Percentiles rank a stretch among this genome's conserved stretches.
Evolutionary conservation across 2,113 vertebrate species (phyloP).

Genomic region (Chloropsis cyanopogon): DNA sequence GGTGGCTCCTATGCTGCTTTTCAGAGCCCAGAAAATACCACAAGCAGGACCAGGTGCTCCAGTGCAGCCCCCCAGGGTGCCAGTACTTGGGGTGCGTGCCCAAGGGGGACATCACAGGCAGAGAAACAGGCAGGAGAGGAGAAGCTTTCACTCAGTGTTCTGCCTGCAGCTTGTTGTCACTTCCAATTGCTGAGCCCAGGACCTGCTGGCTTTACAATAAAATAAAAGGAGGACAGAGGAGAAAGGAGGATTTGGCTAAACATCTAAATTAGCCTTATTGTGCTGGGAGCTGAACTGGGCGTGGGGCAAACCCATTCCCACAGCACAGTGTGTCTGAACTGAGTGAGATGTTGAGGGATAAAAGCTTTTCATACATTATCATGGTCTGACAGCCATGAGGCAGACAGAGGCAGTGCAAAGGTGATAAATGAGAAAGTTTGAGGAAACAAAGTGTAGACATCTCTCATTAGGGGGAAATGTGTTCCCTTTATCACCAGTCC

Average conservation of each 20-base stretch:
- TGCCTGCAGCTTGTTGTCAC: neutral
- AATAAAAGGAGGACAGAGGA: neutral
- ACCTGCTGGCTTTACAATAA: neutral
- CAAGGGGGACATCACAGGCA: neutral
- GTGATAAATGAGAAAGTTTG: slow-evolving; percentile 55
- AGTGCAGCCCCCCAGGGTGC: neutral
- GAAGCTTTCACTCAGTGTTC: neutral
- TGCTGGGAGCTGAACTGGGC: slow-evolving; percentile 44
- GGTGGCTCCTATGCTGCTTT: neutral
- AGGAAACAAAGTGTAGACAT: slow-evolving; percentile 10
- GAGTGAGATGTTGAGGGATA: slow-evolving; percentile 53
- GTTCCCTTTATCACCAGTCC: neutral
- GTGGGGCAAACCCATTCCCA: slow-evolving; percentile 43
- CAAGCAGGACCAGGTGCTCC: neutral
- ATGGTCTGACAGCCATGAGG: slow-evolving; percentile 33
- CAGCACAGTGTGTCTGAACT: slow-evolving; percentile 16
- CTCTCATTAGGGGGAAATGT: neutral
- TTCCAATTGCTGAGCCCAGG: neutral
- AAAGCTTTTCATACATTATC: slow-evolving; percentile 60
- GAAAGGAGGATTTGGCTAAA: slow-evolving; percentile 10
- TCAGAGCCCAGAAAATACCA: neutral
- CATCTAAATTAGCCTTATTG: slow-evolving; percentile 61
- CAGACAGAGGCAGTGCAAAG: neutral
- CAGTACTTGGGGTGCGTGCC: neutral
- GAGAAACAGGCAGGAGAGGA: neutral